Evolutionary conservation across 1,140 invertebrate genomes (phyloP).

Genomic region (Danaus melanippus): DNA sequence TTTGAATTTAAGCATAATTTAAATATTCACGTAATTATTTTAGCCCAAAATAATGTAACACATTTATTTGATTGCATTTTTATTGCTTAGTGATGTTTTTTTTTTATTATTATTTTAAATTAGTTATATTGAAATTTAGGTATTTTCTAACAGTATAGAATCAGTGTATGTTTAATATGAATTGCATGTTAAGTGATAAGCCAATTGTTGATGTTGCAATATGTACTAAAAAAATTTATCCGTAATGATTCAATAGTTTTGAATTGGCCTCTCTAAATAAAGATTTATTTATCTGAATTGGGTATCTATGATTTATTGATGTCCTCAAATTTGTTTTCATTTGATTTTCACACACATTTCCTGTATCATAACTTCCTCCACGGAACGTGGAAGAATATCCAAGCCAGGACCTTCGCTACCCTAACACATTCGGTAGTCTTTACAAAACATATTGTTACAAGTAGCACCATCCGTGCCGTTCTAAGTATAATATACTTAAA

Average conservation of each 20-base stretch:
- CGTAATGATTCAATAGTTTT: constrained; percentile 35
- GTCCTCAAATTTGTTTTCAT: background rate
- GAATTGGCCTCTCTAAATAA: constrained; percentile 66
- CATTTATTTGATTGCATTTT: constrained; percentile 52
- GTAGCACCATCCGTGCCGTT: too few relatives aligned
- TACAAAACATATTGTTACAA: too few relatives aligned
- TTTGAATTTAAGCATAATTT: constrained; percentile 3
- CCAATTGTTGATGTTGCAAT: constrained; percentile 41
- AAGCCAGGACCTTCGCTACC: too few relatives aligned
- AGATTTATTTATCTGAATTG: constrained; percentile 52
- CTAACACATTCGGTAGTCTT: too few relatives aligned
- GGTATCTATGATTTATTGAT: background rate
- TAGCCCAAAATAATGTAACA: constrained; percentile 24
- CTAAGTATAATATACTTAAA: too few relatives aligned
- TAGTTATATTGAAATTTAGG: constrained; percentile 44
- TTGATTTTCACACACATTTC: too few relatives aligned
- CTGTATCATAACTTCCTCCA: too few relatives aligned
- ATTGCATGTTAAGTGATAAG: constrained; percentile 30
- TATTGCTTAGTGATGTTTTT: constrained; percentile 38
- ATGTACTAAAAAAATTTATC: constrained; percentile 23
- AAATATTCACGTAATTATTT: constrained; percentile 7
- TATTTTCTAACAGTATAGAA: constrained; percentile 39
- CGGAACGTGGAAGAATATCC: too few relatives aligned
- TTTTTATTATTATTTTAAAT: constrained; percentile 44
- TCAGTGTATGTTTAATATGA: constrained; percentile 33